Evolutionary conservation across 2,797 vertebrate species (phyloP).

Genomic region (Linurgus olivaceus): DNA sequence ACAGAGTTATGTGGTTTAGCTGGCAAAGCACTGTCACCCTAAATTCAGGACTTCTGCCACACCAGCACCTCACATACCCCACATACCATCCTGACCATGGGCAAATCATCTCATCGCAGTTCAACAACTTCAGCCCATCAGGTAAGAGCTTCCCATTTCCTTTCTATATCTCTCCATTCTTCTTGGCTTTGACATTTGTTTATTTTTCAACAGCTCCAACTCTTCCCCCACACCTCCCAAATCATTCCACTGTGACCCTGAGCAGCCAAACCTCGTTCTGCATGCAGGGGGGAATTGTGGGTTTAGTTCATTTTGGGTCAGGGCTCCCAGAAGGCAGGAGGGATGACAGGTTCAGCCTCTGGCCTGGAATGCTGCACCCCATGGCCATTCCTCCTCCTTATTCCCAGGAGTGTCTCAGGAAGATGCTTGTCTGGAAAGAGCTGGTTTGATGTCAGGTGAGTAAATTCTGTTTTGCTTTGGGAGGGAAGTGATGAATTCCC

Average conservation of each 20-base stretch:
- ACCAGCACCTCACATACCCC: background rate
- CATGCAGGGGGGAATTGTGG: no score
- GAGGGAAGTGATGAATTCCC: background rate
- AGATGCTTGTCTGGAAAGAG: background rate
- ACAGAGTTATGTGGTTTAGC: background rate
- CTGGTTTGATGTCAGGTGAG: background rate
- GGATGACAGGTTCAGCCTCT: background rate
- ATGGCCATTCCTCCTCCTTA: background rate
- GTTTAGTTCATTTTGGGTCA: background rate
- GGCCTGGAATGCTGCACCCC: rapidly evolving
- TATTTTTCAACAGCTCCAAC: background rate
- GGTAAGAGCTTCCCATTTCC: background rate
- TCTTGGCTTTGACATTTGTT: background rate
- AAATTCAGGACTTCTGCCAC: background rate
- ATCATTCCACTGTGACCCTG: rapidly evolving
- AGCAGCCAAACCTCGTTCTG: background rate
- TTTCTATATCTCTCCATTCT: background rate
- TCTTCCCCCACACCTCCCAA: rapidly evolving
- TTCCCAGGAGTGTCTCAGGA: background rate
- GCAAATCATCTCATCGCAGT: no score
- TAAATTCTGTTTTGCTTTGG: background rate
- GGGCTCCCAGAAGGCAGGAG: background rate
- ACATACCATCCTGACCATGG: rapidly evolving
- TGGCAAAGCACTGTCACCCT: background rate
- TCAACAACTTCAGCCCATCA: background rate